These are phyloP conservation scores for Pammene fasciana DNA, from an alignment of 2,888 invertebrate species.

Conservation along the genomic window DNA sequence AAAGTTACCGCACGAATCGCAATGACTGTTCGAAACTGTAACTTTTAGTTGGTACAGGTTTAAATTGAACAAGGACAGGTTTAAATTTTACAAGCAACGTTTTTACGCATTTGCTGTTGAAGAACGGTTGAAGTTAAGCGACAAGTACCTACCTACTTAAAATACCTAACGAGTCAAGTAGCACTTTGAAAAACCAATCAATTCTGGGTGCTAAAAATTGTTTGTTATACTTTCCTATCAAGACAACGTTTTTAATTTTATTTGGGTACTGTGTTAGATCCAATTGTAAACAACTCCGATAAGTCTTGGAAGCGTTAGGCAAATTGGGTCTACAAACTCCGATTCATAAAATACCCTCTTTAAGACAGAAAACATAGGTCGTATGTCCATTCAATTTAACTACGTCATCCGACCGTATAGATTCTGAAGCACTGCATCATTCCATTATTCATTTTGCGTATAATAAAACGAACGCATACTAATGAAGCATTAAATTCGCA, in stretches of 20 bases:
- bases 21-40: too few species aligned
- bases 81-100: too few species aligned
- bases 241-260: background rate
- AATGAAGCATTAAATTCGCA: conserved; percentile 29
- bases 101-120: too few species aligned
- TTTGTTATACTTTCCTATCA: too few species aligned
- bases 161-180: too few species aligned
- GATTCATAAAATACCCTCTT: conserved; percentile 11
- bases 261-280: background rate
- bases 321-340: conserved; percentile 15
- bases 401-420: background rate
- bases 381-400: background rate
- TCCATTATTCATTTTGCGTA: conserved; percentile 28
- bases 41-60: too few species aligned
- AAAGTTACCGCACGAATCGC: too few species aligned
- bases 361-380: background rate
- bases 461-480: conserved; percentile 26
- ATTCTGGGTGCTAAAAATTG: too few species aligned
- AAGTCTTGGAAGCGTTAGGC: conserved; percentile 9
- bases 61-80: too few species aligned
- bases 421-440: background rate
- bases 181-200: too few species aligned
- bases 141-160: too few species aligned
- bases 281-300: background rate
- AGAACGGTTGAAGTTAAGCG: too few species aligned